These are phyloP conservation scores for Latrodectus elegans DNA, from an alignment of 2,888 invertebrate genomes.

Conservation along the genomic window DNA sequence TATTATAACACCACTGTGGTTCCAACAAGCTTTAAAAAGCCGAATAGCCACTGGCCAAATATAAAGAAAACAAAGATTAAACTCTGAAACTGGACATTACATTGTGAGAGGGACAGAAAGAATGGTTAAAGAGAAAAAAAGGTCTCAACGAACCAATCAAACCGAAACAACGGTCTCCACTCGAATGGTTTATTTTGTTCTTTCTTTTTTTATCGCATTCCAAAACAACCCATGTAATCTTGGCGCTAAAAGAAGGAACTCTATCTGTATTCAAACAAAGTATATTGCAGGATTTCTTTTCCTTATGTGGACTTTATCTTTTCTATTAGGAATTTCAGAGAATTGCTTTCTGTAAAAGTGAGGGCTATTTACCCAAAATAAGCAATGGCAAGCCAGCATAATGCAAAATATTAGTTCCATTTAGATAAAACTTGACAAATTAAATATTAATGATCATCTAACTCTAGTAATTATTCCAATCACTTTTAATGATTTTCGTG, in stretches of 20 bases:
- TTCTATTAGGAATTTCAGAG: no score
- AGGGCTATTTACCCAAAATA: no score
- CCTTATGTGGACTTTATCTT: not conserved
- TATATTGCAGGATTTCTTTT: not conserved
- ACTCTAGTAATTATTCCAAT: no score
- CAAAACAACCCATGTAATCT: not conserved
- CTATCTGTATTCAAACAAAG: not conserved
- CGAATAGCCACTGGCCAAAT: conserved; percentile 11
- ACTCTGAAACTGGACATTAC: conserved; percentile 43
- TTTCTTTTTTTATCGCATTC: conserved; percentile 36
- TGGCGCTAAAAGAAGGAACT: not conserved
- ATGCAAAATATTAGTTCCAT: no score
- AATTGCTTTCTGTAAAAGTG: no score
- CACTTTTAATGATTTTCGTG: no score
- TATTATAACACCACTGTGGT: not conserved
- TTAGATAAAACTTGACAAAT: no score
- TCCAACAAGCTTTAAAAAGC: not conserved
- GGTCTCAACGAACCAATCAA: conserved; percentile 52
- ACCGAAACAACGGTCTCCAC: conserved; percentile 18
- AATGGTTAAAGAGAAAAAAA: conserved; percentile 30
- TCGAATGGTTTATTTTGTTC: conserved; percentile 25
- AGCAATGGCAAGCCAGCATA: no score
- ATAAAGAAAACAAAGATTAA: conserved; percentile 31
- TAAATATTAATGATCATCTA: no score
- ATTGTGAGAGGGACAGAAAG: conserved; percentile 28